Conservation (phyloP, 2,797 vertebrate genomes). For the Lithobates pipiens region DNA sequence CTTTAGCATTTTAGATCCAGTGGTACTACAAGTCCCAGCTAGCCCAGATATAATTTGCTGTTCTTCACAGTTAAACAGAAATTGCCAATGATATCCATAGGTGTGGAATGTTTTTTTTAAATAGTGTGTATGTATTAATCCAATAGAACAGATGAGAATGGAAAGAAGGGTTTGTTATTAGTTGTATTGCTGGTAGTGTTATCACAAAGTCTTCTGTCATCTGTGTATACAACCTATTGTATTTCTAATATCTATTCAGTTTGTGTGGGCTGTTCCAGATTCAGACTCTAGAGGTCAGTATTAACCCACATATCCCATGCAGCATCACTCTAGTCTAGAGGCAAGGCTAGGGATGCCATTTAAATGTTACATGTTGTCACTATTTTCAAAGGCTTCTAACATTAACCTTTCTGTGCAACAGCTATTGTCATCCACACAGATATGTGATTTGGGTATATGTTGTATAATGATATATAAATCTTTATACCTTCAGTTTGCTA, state of each 20-base stretch:
- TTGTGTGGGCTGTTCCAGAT: neutral
- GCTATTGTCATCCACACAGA: constrained; percentile 11
- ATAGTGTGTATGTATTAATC: neutral
- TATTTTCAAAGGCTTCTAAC: constrained; percentile 32
- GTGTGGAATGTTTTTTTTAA: neutral
- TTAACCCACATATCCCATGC: constrained; percentile 25
- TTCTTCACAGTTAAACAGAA: too few relatives aligned
- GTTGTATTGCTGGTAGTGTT: neutral
- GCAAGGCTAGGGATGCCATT: neutral
- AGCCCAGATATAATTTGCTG: too few relatives aligned
- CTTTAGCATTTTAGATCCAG: too few relatives aligned
- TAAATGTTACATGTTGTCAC: neutral
- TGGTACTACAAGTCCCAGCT: too few relatives aligned
- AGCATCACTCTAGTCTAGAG: neutral
- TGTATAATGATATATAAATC: neutral
- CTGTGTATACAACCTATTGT: neutral
- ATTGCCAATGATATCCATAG: too few relatives aligned
- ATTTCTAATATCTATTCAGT: neutral
- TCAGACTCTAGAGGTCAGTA: constrained; percentile 37
- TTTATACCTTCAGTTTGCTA: neutral
- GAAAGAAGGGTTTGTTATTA: neutral
- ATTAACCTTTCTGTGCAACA: constrained; percentile 45
- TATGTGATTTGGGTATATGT: neutral
- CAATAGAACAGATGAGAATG: neutral
- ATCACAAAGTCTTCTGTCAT: neutral